phyloP scores from a whole-genome alignment of 2,888 invertebrate species.

The Leptura quadrifasciata region DNA sequence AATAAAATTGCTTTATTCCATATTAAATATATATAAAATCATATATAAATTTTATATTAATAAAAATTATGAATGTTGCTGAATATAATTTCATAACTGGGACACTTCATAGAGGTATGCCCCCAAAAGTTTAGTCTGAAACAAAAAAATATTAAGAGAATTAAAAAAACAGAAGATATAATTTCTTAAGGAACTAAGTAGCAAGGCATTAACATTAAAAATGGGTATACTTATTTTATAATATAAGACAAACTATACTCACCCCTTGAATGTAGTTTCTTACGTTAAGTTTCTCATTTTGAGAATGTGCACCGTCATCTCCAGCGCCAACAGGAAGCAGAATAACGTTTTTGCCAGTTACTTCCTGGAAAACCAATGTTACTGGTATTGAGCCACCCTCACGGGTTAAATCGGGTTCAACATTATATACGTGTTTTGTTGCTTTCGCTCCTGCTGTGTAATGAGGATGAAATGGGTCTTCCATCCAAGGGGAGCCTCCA shows the following conservation, averaged over 20 bases:
- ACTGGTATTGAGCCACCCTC: conserved; percentile 99
- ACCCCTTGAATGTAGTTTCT: conserved; percentile 92
- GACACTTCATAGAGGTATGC: conserved; percentile 38
- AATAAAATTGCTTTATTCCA: neutral
- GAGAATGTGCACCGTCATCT: conserved; percentile 98
- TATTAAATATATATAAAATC: neutral
- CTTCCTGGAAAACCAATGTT: conserved; percentile 93
- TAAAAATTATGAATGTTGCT: too few relatives aligned
- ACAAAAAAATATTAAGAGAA: conserved; percentile 6
- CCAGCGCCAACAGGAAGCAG: conserved; percentile 95
- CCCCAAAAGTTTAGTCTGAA: conserved; percentile 36
- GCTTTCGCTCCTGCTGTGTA: conserved; percentile 91
- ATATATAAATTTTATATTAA: neutral
- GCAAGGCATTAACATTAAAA: too few relatives aligned
- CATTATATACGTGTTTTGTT: conserved; percentile 88
- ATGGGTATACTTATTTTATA: neutral
- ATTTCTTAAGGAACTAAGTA: neutral
- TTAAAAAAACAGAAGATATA: neutral
- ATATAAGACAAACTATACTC: neutral
- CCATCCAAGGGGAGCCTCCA: conserved; percentile 94
- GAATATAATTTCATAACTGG: conserved; percentile 14
- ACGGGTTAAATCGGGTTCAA: conserved; percentile 94
- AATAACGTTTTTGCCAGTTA: conserved; percentile 94
- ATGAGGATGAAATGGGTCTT: conserved; percentile 93
- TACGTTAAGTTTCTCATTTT: conserved; percentile 96